Conservation (phyloP, 2,113 vertebrate genomes). For the Oncorhynchus kisutch region DNA sequence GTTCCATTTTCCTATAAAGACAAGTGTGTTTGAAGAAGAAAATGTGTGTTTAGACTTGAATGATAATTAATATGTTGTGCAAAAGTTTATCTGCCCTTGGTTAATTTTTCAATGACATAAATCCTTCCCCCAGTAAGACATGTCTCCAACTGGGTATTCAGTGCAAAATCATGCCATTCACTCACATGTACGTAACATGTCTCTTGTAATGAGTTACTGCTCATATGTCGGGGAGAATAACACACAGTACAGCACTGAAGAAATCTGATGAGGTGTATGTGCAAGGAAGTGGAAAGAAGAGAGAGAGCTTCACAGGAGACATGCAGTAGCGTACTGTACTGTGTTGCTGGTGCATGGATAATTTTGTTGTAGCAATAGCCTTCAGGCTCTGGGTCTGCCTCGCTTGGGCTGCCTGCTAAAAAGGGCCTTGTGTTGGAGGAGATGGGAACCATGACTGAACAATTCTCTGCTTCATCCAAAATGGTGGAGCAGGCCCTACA, state of each 20-base stretch:
- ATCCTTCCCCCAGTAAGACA: not conserved
- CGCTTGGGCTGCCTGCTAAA: not conserved
- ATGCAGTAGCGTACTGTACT: not conserved
- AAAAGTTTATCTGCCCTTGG: not conserved
- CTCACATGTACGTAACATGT: conserved; percentile 5
- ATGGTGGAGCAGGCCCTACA: not conserved
- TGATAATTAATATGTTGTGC: conserved; percentile 4
- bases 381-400: not conserved
- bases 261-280: not conserved
- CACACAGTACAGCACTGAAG: not conserved
- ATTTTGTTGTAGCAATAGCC: not conserved
- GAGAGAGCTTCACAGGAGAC: not conserved
- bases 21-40: conserved; percentile 1
- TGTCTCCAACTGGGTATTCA: conserved; percentile 14
- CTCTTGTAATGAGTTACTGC: not conserved
- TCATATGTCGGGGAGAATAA: not conserved
- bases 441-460: conserved; percentile 2
- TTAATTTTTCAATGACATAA: not conserved
- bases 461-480: not conserved
- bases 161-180: not conserved
- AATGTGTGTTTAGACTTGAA: conserved; percentile 4
- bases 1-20: conserved; percentile 14
- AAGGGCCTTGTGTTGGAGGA: conserved; percentile 6
- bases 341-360: not conserved
- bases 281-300: not conserved